These are phyloP conservation scores for Sebastes matsubarae DNA, from an alignment of 2,797 vertebrate species.

Conservation along the genomic window DNA sequence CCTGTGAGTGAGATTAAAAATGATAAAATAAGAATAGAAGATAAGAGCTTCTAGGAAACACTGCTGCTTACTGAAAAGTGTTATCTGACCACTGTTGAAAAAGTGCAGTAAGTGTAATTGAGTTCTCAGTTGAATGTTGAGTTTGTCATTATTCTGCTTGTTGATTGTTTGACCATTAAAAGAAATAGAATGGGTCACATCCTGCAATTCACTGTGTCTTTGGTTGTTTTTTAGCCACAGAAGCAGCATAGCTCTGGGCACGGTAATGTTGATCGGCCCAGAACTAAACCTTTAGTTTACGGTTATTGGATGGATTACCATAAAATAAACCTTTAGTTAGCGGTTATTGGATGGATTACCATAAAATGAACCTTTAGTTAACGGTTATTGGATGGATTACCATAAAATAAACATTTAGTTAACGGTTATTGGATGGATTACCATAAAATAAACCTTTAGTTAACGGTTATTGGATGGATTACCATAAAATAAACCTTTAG, in stretches of 20 bases:
- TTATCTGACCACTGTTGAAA: not conserved
- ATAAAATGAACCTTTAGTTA: too few species aligned
- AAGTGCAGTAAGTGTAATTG: not conserved
- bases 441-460: too few species aligned
- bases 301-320: too few species aligned
- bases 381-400: too few species aligned
- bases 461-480: too few species aligned
- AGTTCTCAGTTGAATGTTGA: not conserved
- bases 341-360: too few species aligned
- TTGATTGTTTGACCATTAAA: constrained; percentile 15
- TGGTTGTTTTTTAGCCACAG: not conserved
- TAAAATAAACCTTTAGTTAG: too few species aligned
- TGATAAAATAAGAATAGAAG: not conserved
- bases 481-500: too few species aligned
- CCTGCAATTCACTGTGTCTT: not conserved
- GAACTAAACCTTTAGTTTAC: too few species aligned
- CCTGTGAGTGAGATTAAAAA: not conserved
- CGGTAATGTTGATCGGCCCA: too few species aligned
- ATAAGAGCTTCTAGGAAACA: not conserved
- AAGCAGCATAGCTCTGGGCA: not conserved
- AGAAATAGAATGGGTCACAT: not conserved
- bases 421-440: too few species aligned
- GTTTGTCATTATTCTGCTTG: not conserved
- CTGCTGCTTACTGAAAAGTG: not conserved
- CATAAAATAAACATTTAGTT: too few species aligned